Base-by-base conservation (phyloP, 2,113 vertebrate genomes). In the Ctenodactylus gundi region DNA sequence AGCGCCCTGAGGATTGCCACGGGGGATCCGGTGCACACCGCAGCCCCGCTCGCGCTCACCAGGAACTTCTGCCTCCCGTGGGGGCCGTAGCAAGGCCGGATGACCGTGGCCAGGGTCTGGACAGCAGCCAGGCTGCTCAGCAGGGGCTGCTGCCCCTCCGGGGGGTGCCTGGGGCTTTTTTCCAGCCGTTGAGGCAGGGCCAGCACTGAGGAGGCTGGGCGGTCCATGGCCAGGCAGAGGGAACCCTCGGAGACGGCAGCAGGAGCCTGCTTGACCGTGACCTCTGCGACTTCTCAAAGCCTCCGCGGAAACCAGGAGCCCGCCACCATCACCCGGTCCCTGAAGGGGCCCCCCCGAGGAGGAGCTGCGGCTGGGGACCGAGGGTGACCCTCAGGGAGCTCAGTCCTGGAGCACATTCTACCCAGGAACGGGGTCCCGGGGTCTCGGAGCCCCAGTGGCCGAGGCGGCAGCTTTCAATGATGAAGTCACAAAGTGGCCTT, bases 11-110 rank as follows among this genome's bases (percentile, higher is more conserved):
- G 96, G 60, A 97, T 96, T 75, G 85, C 88, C 0, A 84, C 31
- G 0, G 94, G 25, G 1, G 68, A 68, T 4, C 95, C 93, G 0
- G 97, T 98, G 60, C 93, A 44, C 12, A 96, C 36, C 0, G 83
- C 57, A 10, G 92, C 81, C 4, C 97, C 95, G 5, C 46, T 39
- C 13, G 85, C 80, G 0, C 85, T 92, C n/a, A 97, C 92, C 80
- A 98, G 96, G 29, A 97, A 70, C 91, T 98, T 98, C 94, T 94
- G 95, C 64, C 88, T 88, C 17, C 96, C 95, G 0, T 29, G 39
- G 14, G 97, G 97, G 6, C 97, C 96, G 0, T 94, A 98, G 86
- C 97, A 97, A 20, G 97, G 82, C 49, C 91, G 67, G 39, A 97
- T 55, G 51, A 97, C 46, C 0, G 18, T 53, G 31, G 94, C 95